phyloP scores from a whole-genome alignment of 2,888 invertebrate species.

The Chalcis sispes region DNA sequence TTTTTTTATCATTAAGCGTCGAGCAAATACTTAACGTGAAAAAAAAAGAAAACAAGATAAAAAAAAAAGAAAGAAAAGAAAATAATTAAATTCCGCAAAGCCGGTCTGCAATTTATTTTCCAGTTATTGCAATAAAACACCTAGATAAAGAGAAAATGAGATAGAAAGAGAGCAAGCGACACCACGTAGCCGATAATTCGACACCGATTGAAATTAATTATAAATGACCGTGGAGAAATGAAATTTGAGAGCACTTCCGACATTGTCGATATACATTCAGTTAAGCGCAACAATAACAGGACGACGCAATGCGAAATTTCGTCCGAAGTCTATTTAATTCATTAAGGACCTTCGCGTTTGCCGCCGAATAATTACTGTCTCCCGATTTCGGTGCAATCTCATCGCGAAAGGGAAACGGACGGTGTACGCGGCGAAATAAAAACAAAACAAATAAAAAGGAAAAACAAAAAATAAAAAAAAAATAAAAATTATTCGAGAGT shows the following conservation, averaged over 20 bases:
- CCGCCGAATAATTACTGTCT: slow-evolving; percentile 38
- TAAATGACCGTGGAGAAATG: slow-evolving; percentile 48
- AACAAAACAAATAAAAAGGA: no score
- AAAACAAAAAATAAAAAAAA: no score
- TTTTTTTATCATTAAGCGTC: slow-evolving; percentile 3
- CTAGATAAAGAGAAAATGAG: no score
- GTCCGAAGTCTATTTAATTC: slow-evolving; percentile 59
- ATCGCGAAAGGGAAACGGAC: neutral
- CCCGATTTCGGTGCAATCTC: neutral
- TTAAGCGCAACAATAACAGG: no score
- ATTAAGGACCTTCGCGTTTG: slow-evolving; percentile 50
- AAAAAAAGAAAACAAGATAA: neutral
- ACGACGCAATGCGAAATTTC: slow-evolving; percentile 57
- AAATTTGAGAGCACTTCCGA: slow-evolving; percentile 33
- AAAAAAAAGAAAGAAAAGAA: neutral
- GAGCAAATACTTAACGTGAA: neutral
- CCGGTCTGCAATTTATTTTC: slow-evolving; percentile 38
- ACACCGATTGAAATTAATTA: slow-evolving; percentile 57
- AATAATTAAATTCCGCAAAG: slow-evolving; percentile 21
- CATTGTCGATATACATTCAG: no score
- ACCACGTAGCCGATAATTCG: slow-evolving; percentile 47
- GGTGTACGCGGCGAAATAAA: no score
- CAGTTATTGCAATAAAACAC: slow-evolving; percentile 30
- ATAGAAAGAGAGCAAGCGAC: slow-evolving; percentile 21
- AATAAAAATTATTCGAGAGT: no score